phyloP scores from a whole-genome alignment of 2,797 vertebrate genomes.

The Cynopterus sphinx region DNA sequence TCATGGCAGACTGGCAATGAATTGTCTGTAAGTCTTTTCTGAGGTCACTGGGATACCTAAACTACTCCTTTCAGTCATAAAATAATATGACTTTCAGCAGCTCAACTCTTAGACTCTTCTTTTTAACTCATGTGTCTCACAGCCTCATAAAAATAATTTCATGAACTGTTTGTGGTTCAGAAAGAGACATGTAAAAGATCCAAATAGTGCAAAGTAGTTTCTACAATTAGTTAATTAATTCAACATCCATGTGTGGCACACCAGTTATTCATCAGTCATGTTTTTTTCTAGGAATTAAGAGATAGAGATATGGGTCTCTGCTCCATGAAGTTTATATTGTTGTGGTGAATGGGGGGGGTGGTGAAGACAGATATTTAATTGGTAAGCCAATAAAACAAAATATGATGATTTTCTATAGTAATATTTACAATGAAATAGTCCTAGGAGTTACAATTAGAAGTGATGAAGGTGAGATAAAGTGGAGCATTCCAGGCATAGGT shows the following conservation, averaged over 20 bases:
- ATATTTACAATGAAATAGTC: not conserved
- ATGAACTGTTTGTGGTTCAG: not conserved
- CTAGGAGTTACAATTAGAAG: not conserved
- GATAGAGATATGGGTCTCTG: not conserved
- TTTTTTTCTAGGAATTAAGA: not conserved
- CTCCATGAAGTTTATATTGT: not conserved
- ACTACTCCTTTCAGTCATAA: not conserved
- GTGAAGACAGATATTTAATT: not conserved
- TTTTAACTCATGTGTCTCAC: not conserved
- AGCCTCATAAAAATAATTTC: not conserved
- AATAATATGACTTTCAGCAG: not conserved
- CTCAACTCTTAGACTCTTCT: not conserved
- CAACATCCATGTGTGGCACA: not conserved
- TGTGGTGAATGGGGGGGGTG: not conserved
- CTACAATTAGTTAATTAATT: slow-evolving; percentile 5
- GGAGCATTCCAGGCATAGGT: not conserved
- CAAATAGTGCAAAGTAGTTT: not conserved
- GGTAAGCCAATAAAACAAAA: not conserved
- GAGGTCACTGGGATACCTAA: not conserved
- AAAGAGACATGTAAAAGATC: not conserved
- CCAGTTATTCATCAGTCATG: not conserved
- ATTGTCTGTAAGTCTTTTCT: not conserved
- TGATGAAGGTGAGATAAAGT: not conserved
- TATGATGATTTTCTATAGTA: not conserved
- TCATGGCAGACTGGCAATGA: not conserved